Evolutionary conservation across 2,113 vertebrate genomes (phyloP).

Genomic region (Dasyornis broadbenti): DNA sequence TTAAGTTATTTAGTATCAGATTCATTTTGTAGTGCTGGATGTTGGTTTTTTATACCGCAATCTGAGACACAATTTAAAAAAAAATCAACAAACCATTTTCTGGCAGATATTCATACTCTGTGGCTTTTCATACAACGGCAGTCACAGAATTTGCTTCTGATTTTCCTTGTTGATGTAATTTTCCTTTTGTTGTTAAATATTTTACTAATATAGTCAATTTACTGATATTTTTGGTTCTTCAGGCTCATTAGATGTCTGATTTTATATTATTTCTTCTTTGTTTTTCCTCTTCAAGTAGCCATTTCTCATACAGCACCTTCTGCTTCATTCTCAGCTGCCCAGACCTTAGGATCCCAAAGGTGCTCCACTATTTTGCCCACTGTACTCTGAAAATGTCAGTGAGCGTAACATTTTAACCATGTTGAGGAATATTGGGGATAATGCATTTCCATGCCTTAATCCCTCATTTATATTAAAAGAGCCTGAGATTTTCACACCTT

Average conservation of each 20-base stretch:
- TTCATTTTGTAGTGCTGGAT: neutral
- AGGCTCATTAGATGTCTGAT: neutral
- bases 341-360: neutral
- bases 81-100: neutral
- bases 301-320: neutral
- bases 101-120: neutral
- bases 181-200: neutral
- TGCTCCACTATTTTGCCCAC: neutral
- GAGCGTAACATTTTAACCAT: neutral
- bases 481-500: neutral
- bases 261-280: neutral
- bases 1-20: neutral
- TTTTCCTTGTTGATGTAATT: neutral
- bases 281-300: neutral
- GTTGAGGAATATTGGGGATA: neutral
- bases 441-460: neutral
- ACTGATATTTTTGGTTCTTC: neutral
- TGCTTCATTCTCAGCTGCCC: neutral
- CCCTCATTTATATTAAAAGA: neutral
- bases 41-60: neutral
- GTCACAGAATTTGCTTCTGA: neutral
- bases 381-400: neutral
- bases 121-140: rapidly evolving
- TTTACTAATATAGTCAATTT: neutral
- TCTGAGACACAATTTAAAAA: neutral